Evolutionary conservation across 2,888 invertebrate species (phyloP).

Genomic region (Napeogenes sylphis): DNA sequence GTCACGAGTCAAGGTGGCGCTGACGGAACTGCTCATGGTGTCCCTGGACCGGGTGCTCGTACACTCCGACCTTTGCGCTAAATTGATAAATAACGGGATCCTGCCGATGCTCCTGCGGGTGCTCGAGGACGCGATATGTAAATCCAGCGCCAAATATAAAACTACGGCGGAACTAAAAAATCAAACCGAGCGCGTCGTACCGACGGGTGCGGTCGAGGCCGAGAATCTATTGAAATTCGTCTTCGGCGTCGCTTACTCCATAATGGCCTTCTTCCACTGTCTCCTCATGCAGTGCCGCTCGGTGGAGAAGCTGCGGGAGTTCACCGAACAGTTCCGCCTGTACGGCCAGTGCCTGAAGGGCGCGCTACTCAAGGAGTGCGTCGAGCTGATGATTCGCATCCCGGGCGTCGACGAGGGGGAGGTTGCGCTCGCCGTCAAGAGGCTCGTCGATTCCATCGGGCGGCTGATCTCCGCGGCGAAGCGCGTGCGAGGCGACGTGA

Average conservation of each 20-base stretch:
- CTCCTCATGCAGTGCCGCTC: conserved; percentile 75
- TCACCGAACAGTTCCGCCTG: conserved; percentile 77
- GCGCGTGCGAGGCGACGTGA: conserved; percentile 74
- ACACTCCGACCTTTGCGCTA: conserved; percentile 74
- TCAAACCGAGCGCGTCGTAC: conserved; percentile 43
- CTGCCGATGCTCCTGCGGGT: conserved; percentile 79
- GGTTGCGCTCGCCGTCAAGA: conserved; percentile 64
- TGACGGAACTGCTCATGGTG: conserved; percentile 77
- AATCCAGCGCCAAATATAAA: conserved; percentile 49
- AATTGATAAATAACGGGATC: conserved; percentile 78
- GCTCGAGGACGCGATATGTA: conserved; percentile 75
- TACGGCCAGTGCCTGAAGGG: conserved; percentile 79
- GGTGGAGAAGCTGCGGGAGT: conserved; percentile 73
- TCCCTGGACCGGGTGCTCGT: conserved; percentile 76
- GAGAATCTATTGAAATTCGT: conserved; percentile 77
- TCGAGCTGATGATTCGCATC: conserved; percentile 74
- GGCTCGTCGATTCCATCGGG: conserved; percentile 76
- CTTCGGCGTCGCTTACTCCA: conserved; percentile 78
- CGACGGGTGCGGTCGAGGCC: conserved; percentile 58
- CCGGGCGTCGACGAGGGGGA: conserved; percentile 58
- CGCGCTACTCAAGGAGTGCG: conserved; percentile 73
- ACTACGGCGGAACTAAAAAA: conserved; percentile 40
- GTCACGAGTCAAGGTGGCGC: conserved; percentile 72
- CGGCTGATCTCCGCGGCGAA: conserved; percentile 77
- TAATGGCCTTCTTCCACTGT: conserved; percentile 78